Base-by-base conservation (phyloP, 2,888 invertebrate genomes). In the Drosophila atripex region DNA sequence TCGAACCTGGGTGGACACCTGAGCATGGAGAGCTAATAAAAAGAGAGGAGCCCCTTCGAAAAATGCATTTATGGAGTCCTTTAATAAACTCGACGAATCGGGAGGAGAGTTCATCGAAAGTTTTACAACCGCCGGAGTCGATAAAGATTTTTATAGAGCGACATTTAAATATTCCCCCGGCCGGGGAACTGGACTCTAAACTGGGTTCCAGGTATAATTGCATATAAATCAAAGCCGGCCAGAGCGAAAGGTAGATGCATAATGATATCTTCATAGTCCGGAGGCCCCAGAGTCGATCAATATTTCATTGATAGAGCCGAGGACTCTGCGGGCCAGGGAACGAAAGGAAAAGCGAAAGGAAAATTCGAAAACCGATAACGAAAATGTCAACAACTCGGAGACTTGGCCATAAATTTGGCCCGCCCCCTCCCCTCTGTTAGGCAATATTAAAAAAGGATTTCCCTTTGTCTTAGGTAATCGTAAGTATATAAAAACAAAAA, bases 331-430 rank as follows among this genome's bases (percentile, higher is more conserved):
- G 54, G 63, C 66, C 35, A 35, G 7, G n/a, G 5, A n/a, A 35
- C n/a, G 35, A 43, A 59, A 55, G 51, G 46, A 66, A 66, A 66
- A 52, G 56, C 61, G 53, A 69, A 64, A 53, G 55, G 51, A 53
- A 61, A 56, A 59, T 57, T 52, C 41, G 49, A 46, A 43, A 50
- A 50, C 9, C 75, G 88, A 89, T 88, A 89, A 89, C 69, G 59
- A 82, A 88, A 88, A 86, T 88, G 90, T 89, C 89, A 90, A 88
- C 89, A 90, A 77, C 65, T 86, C 64, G 52, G 72, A 70, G 71
- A 38, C 71, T 71, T 64, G 76, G 75, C 76, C 86, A 88, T 89
- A 89, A 90, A 90, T 89, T 85, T 78, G 83, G 23, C 28, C 60
- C 46, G 23, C 14, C 60, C 35, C 14, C 32, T n/a, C 11, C 30